Evolutionary conservation across 2,888 invertebrate genomes (phyloP), one percentile per base, ranked within the genome.

Genomic region (Leuctra nigra): DNA sequence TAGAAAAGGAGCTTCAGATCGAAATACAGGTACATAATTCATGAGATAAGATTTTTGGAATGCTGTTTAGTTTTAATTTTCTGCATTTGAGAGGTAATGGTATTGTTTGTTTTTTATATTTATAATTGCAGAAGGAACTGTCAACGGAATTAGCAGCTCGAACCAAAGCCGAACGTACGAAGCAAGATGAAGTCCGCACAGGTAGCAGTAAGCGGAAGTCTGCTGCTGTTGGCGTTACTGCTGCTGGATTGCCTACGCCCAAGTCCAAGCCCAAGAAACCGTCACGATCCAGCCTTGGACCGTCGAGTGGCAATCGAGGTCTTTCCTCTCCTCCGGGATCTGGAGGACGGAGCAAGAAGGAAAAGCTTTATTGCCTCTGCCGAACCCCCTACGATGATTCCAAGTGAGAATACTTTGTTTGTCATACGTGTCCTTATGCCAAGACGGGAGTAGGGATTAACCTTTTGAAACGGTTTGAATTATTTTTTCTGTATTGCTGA

Each of bases 361-460:
- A 90, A 66, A 90, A 91, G 68, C 77, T 95, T 1, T 87, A 93
- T 67, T 97, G 97, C 70, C 75, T 93, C 54, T 97, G 97, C 69
- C 83, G 90, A 68, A 95, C 91, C 41, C 93, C 95, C 2, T 97
- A 97, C 69, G 96, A 98, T 72, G 91, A 92, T 68, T 88, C 92
- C 14, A 93, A 93, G 89, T 92, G 70, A 76, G 80, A 70, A 23
- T n/a, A n/a, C n/a, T n/a, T n/a, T n/a, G n/a, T n/a, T n/a, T n/a
- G n/a, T n/a, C n/a, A n/a, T n/a, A n/a, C n/a, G n/a, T n/a, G n/a
- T n/a, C n/a, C n/a, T n/a, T n/a, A n/a, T n/a, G n/a, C n/a, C n/a
- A n/a, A n/a, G n/a, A n/a, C n/a, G n/a, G n/a, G n/a, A n/a, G n/a
- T n/a, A n/a, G n/a, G n/a, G n/a, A n/a, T n/a, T n/a, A n/a, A n/a